Conservation (phyloP, 2,888 invertebrate genomes). For the Adelognathus sp. region DNA sequence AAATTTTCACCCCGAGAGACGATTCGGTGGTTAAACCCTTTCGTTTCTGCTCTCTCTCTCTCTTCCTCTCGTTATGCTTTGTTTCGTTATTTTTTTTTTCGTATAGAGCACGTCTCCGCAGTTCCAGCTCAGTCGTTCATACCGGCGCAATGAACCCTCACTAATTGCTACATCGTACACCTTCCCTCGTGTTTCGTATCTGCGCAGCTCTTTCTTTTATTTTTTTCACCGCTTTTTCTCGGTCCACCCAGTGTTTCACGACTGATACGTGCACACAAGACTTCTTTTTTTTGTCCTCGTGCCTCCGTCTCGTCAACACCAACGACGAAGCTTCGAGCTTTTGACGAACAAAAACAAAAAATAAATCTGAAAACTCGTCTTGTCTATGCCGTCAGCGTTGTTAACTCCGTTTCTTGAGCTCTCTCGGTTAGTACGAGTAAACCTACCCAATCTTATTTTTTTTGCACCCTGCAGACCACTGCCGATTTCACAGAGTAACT, state of each 20-base stretch:
- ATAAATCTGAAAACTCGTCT: background rate
- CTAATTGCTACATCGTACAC: slow-evolving; percentile 60
- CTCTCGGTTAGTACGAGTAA: background rate
- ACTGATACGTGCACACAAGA: background rate
- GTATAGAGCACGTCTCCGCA: slow-evolving; percentile 41
- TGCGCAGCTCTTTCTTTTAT: slow-evolving; percentile 13
- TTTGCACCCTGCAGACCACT: too few species aligned
- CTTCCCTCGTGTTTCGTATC: slow-evolving; percentile 30
- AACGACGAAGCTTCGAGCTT: background rate
- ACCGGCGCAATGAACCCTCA: slow-evolving; percentile 56
- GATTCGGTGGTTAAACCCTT: slow-evolving; percentile 28
- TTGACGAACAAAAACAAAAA: background rate
- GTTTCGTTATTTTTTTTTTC: slow-evolving; percentile 7
- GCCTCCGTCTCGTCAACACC: background rate
- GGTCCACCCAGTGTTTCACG: slow-evolving; percentile 15
- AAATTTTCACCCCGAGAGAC: slow-evolving; percentile 23
- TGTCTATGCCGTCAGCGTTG: background rate
- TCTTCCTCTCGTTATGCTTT: background rate
- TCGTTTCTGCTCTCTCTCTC: slow-evolving; percentile 30
- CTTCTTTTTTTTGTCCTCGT: background rate
- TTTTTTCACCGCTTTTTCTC: background rate
- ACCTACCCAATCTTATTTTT: background rate
- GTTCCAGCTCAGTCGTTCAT: slow-evolving; percentile 53
- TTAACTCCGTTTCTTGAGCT: background rate
- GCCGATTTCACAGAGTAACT: too few species aligned